Percentiles rank a stretch among this genome's conserved stretches.
Conservation (phyloP, 2,888 invertebrate genomes). For the Ennomos quercinarius region DNA sequence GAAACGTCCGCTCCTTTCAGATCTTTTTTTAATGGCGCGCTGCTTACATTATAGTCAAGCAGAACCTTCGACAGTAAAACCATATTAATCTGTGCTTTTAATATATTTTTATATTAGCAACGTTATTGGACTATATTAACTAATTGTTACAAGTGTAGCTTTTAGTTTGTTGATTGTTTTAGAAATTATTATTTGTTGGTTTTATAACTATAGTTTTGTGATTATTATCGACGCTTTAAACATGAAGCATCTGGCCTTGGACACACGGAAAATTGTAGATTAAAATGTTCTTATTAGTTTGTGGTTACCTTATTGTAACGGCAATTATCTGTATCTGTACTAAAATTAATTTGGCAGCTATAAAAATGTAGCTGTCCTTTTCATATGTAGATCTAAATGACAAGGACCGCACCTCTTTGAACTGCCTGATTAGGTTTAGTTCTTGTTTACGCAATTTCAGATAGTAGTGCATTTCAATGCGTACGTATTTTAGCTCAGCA, state of each 20-base stretch:
- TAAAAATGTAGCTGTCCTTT: too few species aligned
- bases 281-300: background rate
- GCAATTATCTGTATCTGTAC: too few species aligned
- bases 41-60: background rate
- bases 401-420: too few species aligned
- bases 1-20: too few species aligned
- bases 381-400: too few species aligned
- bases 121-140: background rate
- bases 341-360: too few species aligned
- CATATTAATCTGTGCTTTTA: constrained; percentile 10
- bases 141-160: constrained; percentile 13
- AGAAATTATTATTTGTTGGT: constrained; percentile 31
- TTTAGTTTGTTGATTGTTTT: constrained; percentile 35
- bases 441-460: too few species aligned
- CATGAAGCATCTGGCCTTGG: background rate
- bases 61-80: constrained; percentile 10
- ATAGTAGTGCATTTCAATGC: too few species aligned
- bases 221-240: background rate
- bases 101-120: constrained; percentile 8
- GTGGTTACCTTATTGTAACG: background rate
- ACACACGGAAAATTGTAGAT: background rate
- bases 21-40: too few species aligned
- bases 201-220: constrained; percentile 4
- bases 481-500: too few species aligned
- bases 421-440: too few species aligned